Base-by-base conservation (phyloP, 2,797 vertebrate genomes). In the Enteromius unitaeniatus region DNA sequence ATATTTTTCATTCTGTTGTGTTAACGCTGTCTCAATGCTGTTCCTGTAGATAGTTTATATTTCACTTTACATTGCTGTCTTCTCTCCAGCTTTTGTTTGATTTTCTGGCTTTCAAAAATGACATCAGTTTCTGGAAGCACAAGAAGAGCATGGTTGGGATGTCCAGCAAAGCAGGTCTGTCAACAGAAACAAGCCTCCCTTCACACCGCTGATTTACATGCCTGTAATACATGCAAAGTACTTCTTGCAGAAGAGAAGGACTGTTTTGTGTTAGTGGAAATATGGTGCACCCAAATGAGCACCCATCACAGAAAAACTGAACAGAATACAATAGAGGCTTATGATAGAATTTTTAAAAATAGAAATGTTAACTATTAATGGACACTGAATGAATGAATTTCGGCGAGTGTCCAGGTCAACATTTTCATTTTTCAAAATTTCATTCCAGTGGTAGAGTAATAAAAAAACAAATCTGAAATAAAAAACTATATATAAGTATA, bases 121-220 rank as follows among this genome's bases (percentile, higher is more conserved):
- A 99, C 89, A 99, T 99, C 92, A 99, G 97, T 89, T 99, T 99
- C 90, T 99, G 98, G 98, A 99, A 98, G 89, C 95, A 97, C 77
- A 99, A 99, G 94, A 99, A 96, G 87, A 99, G 95, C 93, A 99
- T 99, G 98, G 97, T 95, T 85, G 98, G 98, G 49, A 99, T 98
- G 98, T 99, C 98, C 65, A 98, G 96, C 87, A 99, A 98, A 96
- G 98, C 98, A 93, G 98, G 98, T 99, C 74, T 84, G n/a, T n/a
- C 3, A 53, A 37, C 42, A 45, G 42, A 42, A 42, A 42, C 13
- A 45, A 11, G 10, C 13, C 14, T 45, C 42, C 0, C 42, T 45
- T 45, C 42, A 45, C 42, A 13, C 10, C 11, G 13, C 45, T 31
- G 2, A 23, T 67, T 79, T 37, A 69, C 31, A 51, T 9, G 1